These are phyloP conservation scores for Anarrhichthys ocellatus DNA, from an alignment of 2,113 vertebrate genomes.

Conservation along the genomic window DNA sequence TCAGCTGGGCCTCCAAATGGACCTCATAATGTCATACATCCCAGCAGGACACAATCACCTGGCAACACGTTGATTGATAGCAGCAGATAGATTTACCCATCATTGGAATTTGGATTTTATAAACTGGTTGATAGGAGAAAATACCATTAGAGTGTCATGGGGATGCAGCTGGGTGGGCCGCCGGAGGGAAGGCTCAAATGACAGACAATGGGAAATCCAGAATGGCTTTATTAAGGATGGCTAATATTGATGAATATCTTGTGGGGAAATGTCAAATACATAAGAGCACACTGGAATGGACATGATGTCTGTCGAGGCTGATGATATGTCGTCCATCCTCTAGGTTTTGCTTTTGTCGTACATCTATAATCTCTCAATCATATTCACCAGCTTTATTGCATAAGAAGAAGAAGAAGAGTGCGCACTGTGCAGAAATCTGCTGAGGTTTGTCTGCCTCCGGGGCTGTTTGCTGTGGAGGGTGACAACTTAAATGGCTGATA, in stretches of 20 bases:
- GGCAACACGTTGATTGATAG: constrained; percentile 78
- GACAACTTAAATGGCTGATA: constrained; percentile 83
- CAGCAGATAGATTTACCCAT: constrained; percentile 80
- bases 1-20: constrained; percentile 74
- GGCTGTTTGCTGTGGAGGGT: constrained; percentile 74
- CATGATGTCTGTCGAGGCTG: constrained; percentile 38
- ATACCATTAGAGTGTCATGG: constrained; percentile 64
- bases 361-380: constrained; percentile 63
- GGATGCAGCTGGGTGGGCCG: constrained; percentile 51
- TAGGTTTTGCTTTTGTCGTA: constrained; percentile 36
- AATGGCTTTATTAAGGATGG: constrained; percentile 67
- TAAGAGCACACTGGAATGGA: constrained; percentile 19
- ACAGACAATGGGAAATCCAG: constrained; percentile 68
- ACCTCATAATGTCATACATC: constrained; percentile 75
- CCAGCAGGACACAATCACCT: constrained; percentile 72
- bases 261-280: constrained; percentile 43
- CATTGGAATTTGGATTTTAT: constrained; percentile 78
- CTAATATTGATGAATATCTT: constrained; percentile 62
- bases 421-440: constrained; percentile 53
- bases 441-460: constrained; percentile 64
- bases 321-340: constrained; percentile 35
- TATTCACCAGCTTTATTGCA: constrained; percentile 43
- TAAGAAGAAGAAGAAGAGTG: constrained; percentile 32
- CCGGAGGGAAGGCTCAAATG: constrained; percentile 46
- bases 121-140: constrained; percentile 71